Evolutionary conservation across 1,140 invertebrate genomes (phyloP), one percentile per base, ranked within the genome.

Genomic region (Drosophila baimaii): DNA sequence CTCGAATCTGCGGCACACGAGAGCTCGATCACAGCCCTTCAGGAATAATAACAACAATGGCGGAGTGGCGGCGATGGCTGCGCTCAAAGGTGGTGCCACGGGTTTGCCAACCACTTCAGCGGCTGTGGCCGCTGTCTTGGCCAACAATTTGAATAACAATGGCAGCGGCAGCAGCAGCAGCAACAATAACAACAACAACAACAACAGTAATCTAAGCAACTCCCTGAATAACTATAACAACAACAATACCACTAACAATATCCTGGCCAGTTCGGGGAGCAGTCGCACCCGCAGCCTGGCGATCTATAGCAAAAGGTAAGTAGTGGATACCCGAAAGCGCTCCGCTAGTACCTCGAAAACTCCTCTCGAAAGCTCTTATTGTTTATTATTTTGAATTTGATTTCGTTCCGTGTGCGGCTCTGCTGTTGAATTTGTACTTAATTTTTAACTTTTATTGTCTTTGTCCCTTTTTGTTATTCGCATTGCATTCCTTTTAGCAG

Each of bases 291-390:
- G 90, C 54, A 91, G 91, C 72, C 59, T 92, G 56, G 91, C 91
- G 29, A 81, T 92, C 44, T 92, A 92, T 71, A 92, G 89, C 73
- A 92, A 92, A 63, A 89, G 91, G 91, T 92, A 89, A 92, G 90
- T 91, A 41, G 19, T 17, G 31, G 57, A 44, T 55, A 33, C 29
- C 29, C 17, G 0, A 39, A 25, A 51, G 19, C 15, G 44, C 21
- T n/a, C 13, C 15, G n/a, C 9, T 21, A 21, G 12, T 35, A 17
- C 31, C 37, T 49, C 19, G 33, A 39, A 39, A 33, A 21, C 21
- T 33, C 33, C 35, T 43, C 76, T 64, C 70, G 62, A 31, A 35
- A 73, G 19, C 33, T 68, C 37, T 56, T 68, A 62, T 56, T 29
- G 37, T 51, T 52, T 57, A 44, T 52, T 57, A 44, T 49, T 55